These are phyloP conservation scores for Coptotermes formosanus DNA, from an alignment of 1,140 invertebrate species.

Conservation along the genomic window DNA sequence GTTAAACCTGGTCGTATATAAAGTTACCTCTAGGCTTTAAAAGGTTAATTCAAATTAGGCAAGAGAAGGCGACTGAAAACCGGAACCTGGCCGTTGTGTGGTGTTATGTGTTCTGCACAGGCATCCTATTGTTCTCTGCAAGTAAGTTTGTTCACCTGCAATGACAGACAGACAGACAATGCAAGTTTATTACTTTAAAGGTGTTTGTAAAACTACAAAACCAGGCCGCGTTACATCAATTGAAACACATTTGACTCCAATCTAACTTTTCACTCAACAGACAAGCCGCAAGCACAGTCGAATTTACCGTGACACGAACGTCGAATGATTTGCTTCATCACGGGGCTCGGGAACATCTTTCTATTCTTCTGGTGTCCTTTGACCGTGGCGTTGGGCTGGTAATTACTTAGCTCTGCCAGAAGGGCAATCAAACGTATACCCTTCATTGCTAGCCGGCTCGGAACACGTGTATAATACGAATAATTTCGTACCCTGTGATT, in stretches of 20 bases:
- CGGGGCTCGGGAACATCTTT: neutral
- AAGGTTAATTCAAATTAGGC: too few species aligned
- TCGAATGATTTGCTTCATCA: neutral
- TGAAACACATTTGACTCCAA: neutral
- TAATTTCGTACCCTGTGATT: constrained; percentile 14
- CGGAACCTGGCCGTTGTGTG: neutral
- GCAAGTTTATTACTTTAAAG: neutral
- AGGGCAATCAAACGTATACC: neutral
- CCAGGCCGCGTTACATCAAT: neutral
- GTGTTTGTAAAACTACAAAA: neutral
- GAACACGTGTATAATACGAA: neutral
- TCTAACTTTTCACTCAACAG: neutral
- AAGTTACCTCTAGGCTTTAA: too few species aligned
- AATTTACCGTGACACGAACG: neutral
- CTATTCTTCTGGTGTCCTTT: constrained; percentile 3
- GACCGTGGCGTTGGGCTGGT: neutral
- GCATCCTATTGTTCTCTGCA: neutral
- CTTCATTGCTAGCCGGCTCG: neutral
- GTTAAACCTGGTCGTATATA: too few species aligned
- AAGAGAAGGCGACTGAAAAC: neutral
- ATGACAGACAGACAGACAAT: neutral
- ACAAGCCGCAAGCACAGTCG: neutral
- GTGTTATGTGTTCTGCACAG: neutral
- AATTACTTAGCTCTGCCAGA: neutral
- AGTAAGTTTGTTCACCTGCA: neutral